Base-by-base conservation (phyloP, 2,113 vertebrate species). In the Telmatochromis brachygnathus region DNA sequence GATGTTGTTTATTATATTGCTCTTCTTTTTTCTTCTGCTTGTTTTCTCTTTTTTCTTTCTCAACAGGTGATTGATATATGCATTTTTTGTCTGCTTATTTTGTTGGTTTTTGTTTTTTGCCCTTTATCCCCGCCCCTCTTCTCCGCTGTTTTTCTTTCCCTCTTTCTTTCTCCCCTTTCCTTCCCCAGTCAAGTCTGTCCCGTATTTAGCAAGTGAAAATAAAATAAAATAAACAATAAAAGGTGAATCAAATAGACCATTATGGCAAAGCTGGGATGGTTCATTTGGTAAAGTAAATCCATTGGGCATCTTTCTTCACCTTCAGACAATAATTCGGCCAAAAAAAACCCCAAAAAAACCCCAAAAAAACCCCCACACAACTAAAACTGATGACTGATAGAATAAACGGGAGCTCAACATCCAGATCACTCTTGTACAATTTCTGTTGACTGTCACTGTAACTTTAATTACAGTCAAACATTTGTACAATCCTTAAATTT, bases 321-420 rank as follows among this genome's bases (percentile, higher is more conserved):
- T 26, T 26, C 4, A 55, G 21, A 55, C 54, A 13, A 54, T 6
- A 23, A 56, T 56, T 56, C 12, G 0, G 54, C 26, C 26, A 26
- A 26, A 3, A 3, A 9, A 4, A 4, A 2, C 0, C 2, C 26
- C 1, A 2, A 37, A 5, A 39, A 12, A 12, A 2, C 0, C 4
- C 26, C 5, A 3, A 5, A 9, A 1, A 4, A 17, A 51, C 1
- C 1, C 11, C 11, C 42, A 19, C n/a, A 3, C 0, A 2, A 37
- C 19, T 15, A 23, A 21, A 5, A 39, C 19, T 68, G 33, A 39
- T 21, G 33, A 37, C 33, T 12, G 19, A 65, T 17, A 33, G 28
- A 60, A 58, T 58, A 58, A 58, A 60, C 3, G 1, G 28, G 9
- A 62, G 28, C 9, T 4, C 58, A 62, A n/a, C 30, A 62, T 35